Evolutionary conservation across 1,140 invertebrate genomes (phyloP), one percentile per base, ranked within the genome.

Genomic region (Drosophila punjabiensis): DNA sequence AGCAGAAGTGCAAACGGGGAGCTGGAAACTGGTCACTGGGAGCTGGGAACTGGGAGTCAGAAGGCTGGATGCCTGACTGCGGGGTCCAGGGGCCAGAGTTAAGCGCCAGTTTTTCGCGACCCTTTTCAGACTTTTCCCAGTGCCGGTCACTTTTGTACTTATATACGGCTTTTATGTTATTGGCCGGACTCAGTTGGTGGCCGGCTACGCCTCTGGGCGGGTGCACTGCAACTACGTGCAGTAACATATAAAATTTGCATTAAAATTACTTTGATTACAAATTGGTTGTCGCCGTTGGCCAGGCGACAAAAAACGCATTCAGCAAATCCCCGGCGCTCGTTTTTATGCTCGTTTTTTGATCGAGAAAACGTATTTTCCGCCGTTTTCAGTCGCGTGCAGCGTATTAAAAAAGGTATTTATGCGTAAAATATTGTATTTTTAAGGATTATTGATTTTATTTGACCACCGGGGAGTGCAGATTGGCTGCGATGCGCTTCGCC

Each of bases 191-290:
- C 78, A 50, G 76, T 68, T 39, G 66, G 37, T 41, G 33, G 52
- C 47, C 28, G 43, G 43, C 32, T 14, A 14, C 60, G 77, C 58
- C 62, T 52, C 60, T 65, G 63, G 58, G 61, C 69, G 75, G 58
- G 58, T 62, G 64, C 74, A 59, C 56, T 59, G 56, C 10, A 43
- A 59, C 60, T 79, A 75, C 85, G 85, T 88, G 78, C 81, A 70
- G 65, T 79, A 79, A 82, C 78, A 88, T 82, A 89, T 89, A 89
- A 84, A 89, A 89, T 89, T 89, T 89, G 85, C 81, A 89, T 89
- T 89, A 89, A 89, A 89, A 89, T 89, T 79, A 89, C 84, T 89
- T 89, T 89, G 85, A 89, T 89, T 89, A 84, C 85, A 89, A 89
- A 89, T 89, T 89, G 85, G 81, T 85, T 63, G 75, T 55, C 66